Evolutionary conservation across 2,113 vertebrate species (phyloP).

Genomic region (Silurus asotus): DNA sequence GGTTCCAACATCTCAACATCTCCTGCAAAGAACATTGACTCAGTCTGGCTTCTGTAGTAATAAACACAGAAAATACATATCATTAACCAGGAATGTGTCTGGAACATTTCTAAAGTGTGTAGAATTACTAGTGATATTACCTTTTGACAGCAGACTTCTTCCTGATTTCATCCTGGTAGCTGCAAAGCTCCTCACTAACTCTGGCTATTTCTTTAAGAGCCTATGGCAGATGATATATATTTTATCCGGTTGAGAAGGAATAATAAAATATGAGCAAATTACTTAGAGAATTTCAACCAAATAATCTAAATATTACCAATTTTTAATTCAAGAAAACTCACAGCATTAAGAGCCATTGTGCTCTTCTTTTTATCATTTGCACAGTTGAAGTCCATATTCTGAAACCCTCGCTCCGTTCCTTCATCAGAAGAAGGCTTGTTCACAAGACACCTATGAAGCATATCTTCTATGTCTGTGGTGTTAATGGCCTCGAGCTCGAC

Average conservation of each 20-base stretch:
- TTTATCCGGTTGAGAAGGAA: constrained; percentile 29
- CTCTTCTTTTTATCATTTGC: constrained; percentile 75
- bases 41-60: constrained; percentile 59
- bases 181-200: constrained; percentile 95
- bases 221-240: constrained; percentile 65
- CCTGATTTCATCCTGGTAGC: constrained; percentile 91
- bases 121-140: constrained; percentile 64
- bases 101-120: constrained; percentile 12
- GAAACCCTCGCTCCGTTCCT: constrained; percentile 42
- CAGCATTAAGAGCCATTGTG: constrained; percentile 82
- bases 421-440: constrained; percentile 39
- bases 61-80: constrained; percentile 42
- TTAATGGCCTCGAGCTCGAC: constrained; percentile 44
- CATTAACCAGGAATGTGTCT: constrained; percentile 2
- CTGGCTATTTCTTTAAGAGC: constrained; percentile 94
- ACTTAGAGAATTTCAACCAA: neutral
- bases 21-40: constrained; percentile 65
- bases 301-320: neutral
- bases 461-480: constrained; percentile 57
- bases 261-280: constrained; percentile 15
- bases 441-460: constrained; percentile 49
- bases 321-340: constrained; percentile 71
- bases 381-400: constrained; percentile 57
- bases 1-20: constrained; percentile 63
- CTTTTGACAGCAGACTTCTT: constrained; percentile 78